These are phyloP conservation scores for Ictidomys tridecemlineatus DNA, from an alignment of 2,113 vertebrate species.

Conservation along the genomic window DNA sequence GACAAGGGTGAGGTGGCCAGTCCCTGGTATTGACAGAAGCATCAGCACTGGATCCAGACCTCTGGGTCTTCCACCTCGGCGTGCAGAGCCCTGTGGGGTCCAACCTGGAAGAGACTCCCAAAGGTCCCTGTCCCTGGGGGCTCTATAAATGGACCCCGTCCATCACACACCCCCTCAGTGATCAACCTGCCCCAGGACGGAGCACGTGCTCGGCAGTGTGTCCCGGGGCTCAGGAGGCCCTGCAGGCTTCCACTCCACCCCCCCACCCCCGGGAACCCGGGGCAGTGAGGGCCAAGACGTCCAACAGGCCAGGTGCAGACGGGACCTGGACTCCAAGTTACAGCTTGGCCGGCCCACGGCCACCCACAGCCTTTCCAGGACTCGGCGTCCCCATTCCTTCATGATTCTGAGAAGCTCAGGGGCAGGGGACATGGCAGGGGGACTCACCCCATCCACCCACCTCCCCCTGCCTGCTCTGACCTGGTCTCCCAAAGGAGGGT, in stretches of 20 bases:
- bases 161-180: background rate
- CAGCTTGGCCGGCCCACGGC: no score
- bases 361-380: background rate
- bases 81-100: rapidly evolving
- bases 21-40: background rate
- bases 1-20: background rate
- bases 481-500: background rate
- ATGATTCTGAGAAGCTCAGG: background rate
- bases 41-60: background rate
- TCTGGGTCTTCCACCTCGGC: background rate
- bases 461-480: rapidly evolving
- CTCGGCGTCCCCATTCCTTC: background rate
- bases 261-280: background rate
- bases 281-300: rapidly evolving
- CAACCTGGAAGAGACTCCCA: background rate
- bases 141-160: background rate
- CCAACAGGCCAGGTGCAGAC: background rate
- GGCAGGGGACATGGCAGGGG: background rate
- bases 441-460: background rate
- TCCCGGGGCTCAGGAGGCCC: rapidly evolving
- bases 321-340: background rate
- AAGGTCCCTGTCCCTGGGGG: background rate
- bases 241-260: background rate
- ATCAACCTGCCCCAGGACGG: background rate
- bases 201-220: rapidly evolving